Base-by-base conservation (phyloP, 2,888 invertebrate genomes). In the Thymelicus acteon region DNA sequence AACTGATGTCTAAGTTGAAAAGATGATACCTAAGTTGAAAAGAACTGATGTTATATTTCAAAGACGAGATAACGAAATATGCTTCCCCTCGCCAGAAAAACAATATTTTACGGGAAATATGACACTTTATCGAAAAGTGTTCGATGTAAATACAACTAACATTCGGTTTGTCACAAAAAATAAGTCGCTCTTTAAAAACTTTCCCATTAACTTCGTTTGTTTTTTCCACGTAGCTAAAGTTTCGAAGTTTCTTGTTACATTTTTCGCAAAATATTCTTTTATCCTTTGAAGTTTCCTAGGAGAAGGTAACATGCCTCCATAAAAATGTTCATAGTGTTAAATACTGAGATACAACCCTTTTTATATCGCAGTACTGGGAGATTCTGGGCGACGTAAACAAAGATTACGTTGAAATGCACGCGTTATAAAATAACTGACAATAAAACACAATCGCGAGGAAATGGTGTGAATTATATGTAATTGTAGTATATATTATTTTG, bases 71-170 rank as follows among this genome's bases (percentile, higher is more conserved):
- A 86, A 82, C 83, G 80, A 83, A 85, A 85, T 86, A 87, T 86
- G 85, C 79, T 85, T 79, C 79, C 79, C 63, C 76, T 81, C 75
- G 75, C 77, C 80, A 83, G 80, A 82, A 82, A 86, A 86, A 89
- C 86, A 87, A 88, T 89, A 88, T 88, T 85, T 91, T 86, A 90
- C 82, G 78, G 84, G 88, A 88, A 90, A 89, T 89, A 89, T 89
- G 90, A 88, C 91, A 90, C 85, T 89, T 88, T 89, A 87, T 87
- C 87, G 90, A 87, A 87, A 87, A 90, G 89, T 87, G 86, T 81
- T 83, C 84, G 80, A 85, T 89, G 87, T 89, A 86, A 89, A 90
- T 87, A 85, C 76, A 89, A 91, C 84, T 90, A 88, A 39, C 78
- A 82, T 86, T 87, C 31, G 81, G 85, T 85, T 86, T 85, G 84